Conservation (phyloP, 2,888 invertebrate genomes). For the Pyrocoelia pectoralis region DNA sequence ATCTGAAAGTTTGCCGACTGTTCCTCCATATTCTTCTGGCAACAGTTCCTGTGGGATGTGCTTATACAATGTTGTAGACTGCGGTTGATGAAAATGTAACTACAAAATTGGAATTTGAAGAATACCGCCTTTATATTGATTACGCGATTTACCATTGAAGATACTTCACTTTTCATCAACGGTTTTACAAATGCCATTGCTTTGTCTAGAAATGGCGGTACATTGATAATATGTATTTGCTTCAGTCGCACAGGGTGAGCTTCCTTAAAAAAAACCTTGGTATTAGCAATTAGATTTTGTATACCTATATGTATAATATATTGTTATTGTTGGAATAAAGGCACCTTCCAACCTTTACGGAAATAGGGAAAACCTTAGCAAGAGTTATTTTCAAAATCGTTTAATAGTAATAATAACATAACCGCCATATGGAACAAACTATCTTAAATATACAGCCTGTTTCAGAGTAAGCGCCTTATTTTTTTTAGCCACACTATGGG, state of each 20-base stretch:
- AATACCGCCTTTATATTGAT: neutral
- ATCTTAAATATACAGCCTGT: no score
- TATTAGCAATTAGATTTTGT: no score
- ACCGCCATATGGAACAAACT: no score
- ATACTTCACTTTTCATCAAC: constrained; percentile 72
- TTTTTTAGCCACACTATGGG: no score
- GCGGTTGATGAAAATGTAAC: constrained; percentile 76
- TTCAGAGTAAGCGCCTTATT: no score
- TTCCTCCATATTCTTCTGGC: constrained; percentile 75
- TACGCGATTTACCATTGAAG: constrained; percentile 63
- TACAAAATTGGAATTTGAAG: constrained; percentile 51
- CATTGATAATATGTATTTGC: constrained; percentile 72
- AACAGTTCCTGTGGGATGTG: constrained; percentile 70
- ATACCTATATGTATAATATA: no score
- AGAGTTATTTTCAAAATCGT: no score
- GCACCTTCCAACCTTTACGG: no score
- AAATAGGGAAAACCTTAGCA: no score
- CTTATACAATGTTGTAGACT: constrained; percentile 69
- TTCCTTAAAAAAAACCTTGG: constrained; percentile 65
- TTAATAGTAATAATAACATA: no score
- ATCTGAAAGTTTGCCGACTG: constrained; percentile 66
- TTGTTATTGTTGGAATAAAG: no score
- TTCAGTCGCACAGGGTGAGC: constrained; percentile 73
- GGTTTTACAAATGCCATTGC: constrained; percentile 69
- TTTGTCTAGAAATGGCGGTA: constrained; percentile 71